Conservation (phyloP, 2,113 vertebrate genomes). For the Marmota monax region DNA sequence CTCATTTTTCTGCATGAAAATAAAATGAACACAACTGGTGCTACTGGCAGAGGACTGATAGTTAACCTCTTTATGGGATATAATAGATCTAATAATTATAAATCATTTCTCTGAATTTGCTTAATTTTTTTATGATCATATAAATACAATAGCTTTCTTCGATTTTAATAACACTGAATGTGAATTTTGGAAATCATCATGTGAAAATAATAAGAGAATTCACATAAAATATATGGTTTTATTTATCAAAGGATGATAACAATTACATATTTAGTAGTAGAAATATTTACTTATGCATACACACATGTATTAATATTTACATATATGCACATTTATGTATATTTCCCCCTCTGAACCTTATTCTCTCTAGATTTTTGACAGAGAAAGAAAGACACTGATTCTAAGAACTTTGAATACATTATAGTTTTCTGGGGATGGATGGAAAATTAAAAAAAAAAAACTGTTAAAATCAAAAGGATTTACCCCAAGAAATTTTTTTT, state of each 20-base stretch:
- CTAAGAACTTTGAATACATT: not conserved
- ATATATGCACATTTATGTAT: not conserved
- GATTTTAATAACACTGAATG: slow-evolving; percentile 25
- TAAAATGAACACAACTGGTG: slow-evolving; percentile 12
- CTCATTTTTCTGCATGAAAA: not conserved
- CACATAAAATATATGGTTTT: slow-evolving; percentile 55
- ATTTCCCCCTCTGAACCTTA: not conserved
- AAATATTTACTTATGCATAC: not conserved
- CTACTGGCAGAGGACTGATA: not conserved
- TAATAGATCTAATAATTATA: not conserved
- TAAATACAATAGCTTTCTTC: slow-evolving; percentile 36
- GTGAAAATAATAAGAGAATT: slow-evolving; percentile 23
- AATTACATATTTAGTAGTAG: not conserved
- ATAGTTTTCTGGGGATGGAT: not conserved
- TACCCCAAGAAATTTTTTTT: slow-evolving; percentile 51
- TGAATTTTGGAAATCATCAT: slow-evolving; percentile 1
- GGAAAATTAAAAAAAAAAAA: not conserved
- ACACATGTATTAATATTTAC: not conserved
- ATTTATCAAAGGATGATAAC: slow-evolving; percentile 72
- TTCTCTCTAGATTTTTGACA: not conserved
- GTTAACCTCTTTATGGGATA: not conserved
- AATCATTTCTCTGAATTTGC: not conserved
- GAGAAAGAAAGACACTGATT: not conserved
- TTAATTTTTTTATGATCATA: not conserved
- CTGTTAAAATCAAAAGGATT: slow-evolving; percentile 15